These are phyloP conservation scores for Stegostoma tigrinum DNA, from an alignment of 2,113 vertebrate species.

Conservation along the genomic window DNA sequence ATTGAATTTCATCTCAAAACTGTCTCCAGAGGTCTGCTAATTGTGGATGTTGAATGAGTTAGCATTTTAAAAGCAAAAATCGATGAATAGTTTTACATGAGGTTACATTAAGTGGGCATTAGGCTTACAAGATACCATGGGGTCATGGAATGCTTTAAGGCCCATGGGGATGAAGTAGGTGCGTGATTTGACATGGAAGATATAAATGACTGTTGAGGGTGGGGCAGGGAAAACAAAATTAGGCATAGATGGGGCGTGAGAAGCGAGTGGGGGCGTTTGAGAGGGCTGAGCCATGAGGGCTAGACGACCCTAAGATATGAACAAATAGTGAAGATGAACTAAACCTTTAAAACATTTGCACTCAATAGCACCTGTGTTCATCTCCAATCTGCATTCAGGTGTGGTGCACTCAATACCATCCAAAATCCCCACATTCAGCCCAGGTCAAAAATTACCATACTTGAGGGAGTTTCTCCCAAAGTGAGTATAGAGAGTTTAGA, in stretches of 20 bases:
- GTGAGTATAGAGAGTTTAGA: not conserved
- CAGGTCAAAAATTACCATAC: too few species aligned
- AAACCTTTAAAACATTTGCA: not conserved
- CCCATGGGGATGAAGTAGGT: not conserved
- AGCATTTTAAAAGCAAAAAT: not conserved
- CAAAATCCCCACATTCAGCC: not conserved
- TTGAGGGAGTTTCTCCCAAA: not conserved
- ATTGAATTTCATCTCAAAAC: too few species aligned
- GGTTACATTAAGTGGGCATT: not conserved
- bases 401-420: not conserved
- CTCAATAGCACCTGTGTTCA: not conserved
- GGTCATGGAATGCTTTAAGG: too few species aligned
- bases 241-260: too few species aligned
- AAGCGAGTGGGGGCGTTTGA: not conserved
- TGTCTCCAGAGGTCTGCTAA: too few species aligned
- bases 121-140: not conserved
- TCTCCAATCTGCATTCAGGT: not conserved
- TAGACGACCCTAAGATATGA: not conserved
- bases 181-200: not conserved
- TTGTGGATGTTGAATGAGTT: not conserved
- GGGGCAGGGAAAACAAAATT: too few species aligned
- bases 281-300: too few species aligned
- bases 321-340: not conserved
- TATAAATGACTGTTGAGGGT: not conserved
- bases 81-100: not conserved